Percentiles rank a stretch among this genome's conserved stretches.
phyloP scores from a whole-genome alignment of 2,113 vertebrate genomes.

The Corythaeola cristata region DNA sequence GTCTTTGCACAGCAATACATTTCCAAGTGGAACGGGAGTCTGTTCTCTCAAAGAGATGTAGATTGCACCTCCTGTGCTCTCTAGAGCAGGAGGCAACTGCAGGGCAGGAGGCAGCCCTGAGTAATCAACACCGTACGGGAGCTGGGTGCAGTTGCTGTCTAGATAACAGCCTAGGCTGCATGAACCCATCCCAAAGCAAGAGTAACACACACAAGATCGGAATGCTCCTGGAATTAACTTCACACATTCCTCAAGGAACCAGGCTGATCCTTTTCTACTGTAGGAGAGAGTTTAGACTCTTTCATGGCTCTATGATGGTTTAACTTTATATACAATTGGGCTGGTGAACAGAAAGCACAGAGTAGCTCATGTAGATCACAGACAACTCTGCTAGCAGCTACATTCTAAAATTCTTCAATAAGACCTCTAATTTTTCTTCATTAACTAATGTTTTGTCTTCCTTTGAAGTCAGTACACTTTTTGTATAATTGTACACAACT shows the following conservation, averaged over 20 bases:
- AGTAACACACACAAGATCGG: background rate
- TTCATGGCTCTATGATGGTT: background rate
- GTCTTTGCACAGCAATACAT: background rate
- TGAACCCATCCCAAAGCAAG: background rate
- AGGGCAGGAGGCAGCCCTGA: background rate
- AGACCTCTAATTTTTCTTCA: background rate
- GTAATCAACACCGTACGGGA: rapidly evolving
- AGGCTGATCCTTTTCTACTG: background rate
- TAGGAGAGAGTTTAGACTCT: background rate
- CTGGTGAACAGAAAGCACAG: rapidly evolving
- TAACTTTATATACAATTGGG: background rate
- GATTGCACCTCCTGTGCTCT: background rate
- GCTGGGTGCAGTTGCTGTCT: background rate
- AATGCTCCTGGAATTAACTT: background rate
- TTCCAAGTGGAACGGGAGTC: background rate
- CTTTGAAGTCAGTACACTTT: background rate
- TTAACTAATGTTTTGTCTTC: background rate
- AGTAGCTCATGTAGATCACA: background rate
- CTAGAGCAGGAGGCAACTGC: background rate
- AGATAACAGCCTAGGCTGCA: background rate
- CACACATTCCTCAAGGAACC: background rate
- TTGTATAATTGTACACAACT: background rate
- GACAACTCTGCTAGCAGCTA: background rate
- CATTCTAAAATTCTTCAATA: background rate
- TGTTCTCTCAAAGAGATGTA: background rate